Base-by-base conservation (phyloP, 2,888 invertebrate genomes). In the Andrena camellia region DNA sequence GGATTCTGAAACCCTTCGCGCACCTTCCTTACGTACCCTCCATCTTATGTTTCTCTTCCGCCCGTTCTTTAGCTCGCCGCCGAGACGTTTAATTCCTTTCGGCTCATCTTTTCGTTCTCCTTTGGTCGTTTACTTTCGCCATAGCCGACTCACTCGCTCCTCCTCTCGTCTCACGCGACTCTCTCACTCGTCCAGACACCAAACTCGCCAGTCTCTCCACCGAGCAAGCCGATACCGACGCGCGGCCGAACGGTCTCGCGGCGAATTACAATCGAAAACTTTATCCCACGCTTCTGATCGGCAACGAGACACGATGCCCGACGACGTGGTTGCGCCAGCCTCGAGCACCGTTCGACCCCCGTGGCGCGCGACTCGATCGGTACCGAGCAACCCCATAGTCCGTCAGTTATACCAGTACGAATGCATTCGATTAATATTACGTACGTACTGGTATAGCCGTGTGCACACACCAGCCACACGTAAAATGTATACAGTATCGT, bases 181-280 rank as follows among this genome's bases (percentile, higher is more conserved):
- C 59, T 81, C 74, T 54, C 52, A 62, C 71, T 78, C 50, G 48
- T 71, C 77, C 67, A 74, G 26, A 80, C 80, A 83, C 68, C 74
- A 23, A 33, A 66, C 52, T 74, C 62, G 57, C 69, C 33, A 60
- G 42, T 79, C 59, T 76, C n/a, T 67, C 73, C 76, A 50, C 29
- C 60, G 52, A 23, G 29, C 42, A 42, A 69, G 59, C 29, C 13
- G 17, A 33, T 74, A 68, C 78, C 20, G 67, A 23, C 57, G 70
- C 59, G 20, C 70, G 70, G 60, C 10, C 62, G 17, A 54, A 10
- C 6, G n/a, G 10, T n/a, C n/a, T 3, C 6, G 23, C 10, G 23
- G 5, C 7, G 17, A 35, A 57, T 42, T 8, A 48, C 20, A 23
- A 26, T 57, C 1, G 8, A 4, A 2, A 26, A n/a, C 20, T 0